phyloP scores from a whole-genome alignment of 1,140 invertebrate genomes.

The Hyphantria cunea region DNA sequence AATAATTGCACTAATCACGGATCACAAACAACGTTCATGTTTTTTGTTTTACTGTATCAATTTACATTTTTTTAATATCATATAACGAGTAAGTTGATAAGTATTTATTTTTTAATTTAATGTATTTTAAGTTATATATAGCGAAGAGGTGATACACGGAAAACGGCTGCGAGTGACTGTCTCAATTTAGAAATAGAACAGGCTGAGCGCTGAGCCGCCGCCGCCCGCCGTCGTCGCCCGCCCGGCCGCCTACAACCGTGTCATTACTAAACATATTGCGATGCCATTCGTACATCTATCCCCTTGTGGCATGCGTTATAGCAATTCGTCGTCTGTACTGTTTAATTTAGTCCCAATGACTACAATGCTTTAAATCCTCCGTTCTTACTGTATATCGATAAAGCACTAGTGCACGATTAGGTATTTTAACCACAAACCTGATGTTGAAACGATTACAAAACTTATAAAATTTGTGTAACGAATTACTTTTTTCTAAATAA shows the following conservation, averaged over 20 bases:
- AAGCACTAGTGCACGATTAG: too few species aligned
- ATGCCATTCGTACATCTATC: slow-evolving; percentile 26
- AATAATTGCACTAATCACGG: slow-evolving; percentile 11
- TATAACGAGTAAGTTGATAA: slow-evolving; percentile 5
- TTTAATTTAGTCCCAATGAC: too few species aligned
- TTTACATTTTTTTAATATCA: slow-evolving; percentile 9
- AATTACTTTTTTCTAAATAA: too few species aligned
- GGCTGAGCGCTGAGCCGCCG: slow-evolving; percentile 53
- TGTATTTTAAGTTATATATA: slow-evolving; percentile 63
- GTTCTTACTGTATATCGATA: neutral
- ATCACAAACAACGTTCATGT: slow-evolving; percentile 6
- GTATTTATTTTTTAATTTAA: slow-evolving; percentile 20
- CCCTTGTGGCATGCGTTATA: neutral
- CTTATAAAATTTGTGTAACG: too few species aligned
- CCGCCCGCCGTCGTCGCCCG: slow-evolving; percentile 51
- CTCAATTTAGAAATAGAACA: slow-evolving; percentile 80
- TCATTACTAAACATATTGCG: slow-evolving; percentile 25
- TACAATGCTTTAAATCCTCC: too few species aligned
- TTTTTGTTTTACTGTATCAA: slow-evolving; percentile 3
- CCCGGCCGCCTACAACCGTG: slow-evolving; percentile 29
- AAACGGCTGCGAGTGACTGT: slow-evolving; percentile 74
- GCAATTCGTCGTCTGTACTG: neutral
- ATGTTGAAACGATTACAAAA: too few species aligned
- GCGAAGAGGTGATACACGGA: slow-evolving; percentile 71
- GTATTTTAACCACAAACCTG: too few species aligned